These are phyloP conservation scores for Pelosia muscerda DNA, from an alignment of 2,888 invertebrate species.

Conservation along the genomic window DNA sequence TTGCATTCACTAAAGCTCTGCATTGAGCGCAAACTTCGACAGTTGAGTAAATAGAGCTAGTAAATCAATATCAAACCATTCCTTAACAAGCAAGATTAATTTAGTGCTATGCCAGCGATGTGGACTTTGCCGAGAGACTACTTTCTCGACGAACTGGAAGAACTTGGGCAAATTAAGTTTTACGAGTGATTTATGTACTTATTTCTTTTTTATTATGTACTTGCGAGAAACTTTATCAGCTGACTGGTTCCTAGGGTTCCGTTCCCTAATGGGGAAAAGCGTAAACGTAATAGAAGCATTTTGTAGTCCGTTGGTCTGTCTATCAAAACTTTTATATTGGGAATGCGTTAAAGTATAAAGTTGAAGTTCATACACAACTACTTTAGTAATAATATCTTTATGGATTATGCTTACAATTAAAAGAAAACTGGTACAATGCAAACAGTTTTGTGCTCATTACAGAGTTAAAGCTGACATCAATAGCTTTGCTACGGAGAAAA, in stretches of 20 bases:
- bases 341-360: too few relatives aligned
- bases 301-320: too few relatives aligned
- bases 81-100: background rate
- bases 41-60: background rate
- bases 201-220: too few relatives aligned
- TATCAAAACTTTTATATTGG: too few relatives aligned
- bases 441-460: background rate
- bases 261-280: too few relatives aligned
- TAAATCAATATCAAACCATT: background rate
- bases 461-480: background rate
- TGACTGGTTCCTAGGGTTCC: background rate
- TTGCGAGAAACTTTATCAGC: background rate
- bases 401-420: background rate
- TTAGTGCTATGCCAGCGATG: background rate
- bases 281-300: too few relatives aligned
- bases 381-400: too few relatives aligned
- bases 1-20: too few relatives aligned
- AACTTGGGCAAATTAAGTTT: slow-evolving; percentile 2
- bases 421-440: background rate
- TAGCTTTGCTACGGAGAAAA: background rate
- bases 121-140: background rate
- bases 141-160: background rate
- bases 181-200: background rate
- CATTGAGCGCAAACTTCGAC: too few relatives aligned
- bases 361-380: too few relatives aligned